Evolutionary conservation across 1,140 invertebrate species (phyloP).

Genomic region (Drosophila trapezifrons): DNA sequence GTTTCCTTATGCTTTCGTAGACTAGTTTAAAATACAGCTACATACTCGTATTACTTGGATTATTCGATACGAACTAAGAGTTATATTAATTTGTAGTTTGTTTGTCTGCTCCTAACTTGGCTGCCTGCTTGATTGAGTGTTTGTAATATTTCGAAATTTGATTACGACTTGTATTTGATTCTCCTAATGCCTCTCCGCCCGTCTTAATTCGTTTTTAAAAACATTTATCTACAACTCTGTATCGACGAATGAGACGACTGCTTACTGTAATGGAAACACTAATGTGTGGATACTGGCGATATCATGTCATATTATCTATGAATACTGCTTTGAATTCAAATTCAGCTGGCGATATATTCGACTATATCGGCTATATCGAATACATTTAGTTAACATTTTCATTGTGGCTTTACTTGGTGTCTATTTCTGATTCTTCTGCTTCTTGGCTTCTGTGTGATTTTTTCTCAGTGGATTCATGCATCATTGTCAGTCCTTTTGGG

Average conservation of each 20-base stretch:
- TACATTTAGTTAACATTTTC: slow-evolving; percentile 78
- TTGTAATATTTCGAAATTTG: slow-evolving; percentile 64
- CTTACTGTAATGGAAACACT: slow-evolving; percentile 76
- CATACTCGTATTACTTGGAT: slow-evolving; percentile 64
- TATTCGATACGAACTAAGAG: slow-evolving; percentile 69
- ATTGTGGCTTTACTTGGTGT: slow-evolving; percentile 46
- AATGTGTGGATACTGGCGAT: slow-evolving; percentile 56
- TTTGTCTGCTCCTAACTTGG: slow-evolving; percentile 58
- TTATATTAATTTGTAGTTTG: slow-evolving; percentile 74
- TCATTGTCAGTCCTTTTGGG: slow-evolving; percentile 65
- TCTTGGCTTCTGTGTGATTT: slow-evolving; percentile 20
- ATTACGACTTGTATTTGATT: slow-evolving; percentile 76
- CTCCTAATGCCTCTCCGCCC: slow-evolving; percentile 32
- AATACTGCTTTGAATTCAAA: slow-evolving; percentile 75
- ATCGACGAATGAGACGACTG: slow-evolving; percentile 64
- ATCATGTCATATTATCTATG: slow-evolving; percentile 71
- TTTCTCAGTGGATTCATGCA: slow-evolving; percentile 37
- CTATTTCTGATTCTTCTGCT: slow-evolving; percentile 15
- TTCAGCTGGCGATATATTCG: slow-evolving; percentile 62
- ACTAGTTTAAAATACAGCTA: slow-evolving; percentile 77
- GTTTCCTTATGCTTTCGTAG: slow-evolving; percentile 52
- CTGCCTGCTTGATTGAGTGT: slow-evolving; percentile 38
- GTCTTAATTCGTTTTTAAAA: slow-evolving; percentile 56
- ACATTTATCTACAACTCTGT: slow-evolving; percentile 73
- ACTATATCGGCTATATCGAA: slow-evolving; percentile 60